Base-by-base conservation (phyloP, 2,888 invertebrate genomes). In the Uloborus plumipes region DNA sequence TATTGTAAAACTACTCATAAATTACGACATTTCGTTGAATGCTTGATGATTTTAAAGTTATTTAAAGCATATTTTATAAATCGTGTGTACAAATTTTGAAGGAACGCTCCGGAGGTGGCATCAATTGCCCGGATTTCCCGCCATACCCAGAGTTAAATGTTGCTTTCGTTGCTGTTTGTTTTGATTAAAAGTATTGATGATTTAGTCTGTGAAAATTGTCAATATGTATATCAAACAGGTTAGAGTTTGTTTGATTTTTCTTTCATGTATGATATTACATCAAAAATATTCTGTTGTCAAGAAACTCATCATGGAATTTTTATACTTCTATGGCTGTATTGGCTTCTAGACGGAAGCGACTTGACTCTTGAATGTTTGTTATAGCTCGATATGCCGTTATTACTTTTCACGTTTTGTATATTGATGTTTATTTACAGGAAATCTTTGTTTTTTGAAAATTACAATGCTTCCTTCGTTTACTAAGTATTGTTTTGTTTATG, bases 111-210 rank as follows among this genome's bases (percentile, higher is more conserved):
- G 1, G 11, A 7, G 39, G 11, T 79, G 79, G 79, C 79, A 79
- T 79, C 79, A 79, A 50, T 79, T 53, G 64, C 72, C 66, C 22
- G 58, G 61, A 72, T 78, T 79, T 79, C 79, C 79, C 79, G 79
- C 79, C 79, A 79, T 79, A 72, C 79, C 62, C 55, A 79, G 79
- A 79, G 72, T 79, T 79, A 79, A 79, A 79, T 79, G 72, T 79
- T 79, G 72, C 79, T 73, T 79, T 79, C 79, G 67, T 79, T 73
- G 72, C 72, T 50, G 67, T 79, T 67, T 66, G 65, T 73, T 72
- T 73, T 79, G 59, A n/a, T 72, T 18, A 79, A 73, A 61, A 72
- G 64, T 55, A 72, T 79, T 67, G 71, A 79, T 79, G 79, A 79
- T 79, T 79, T 79, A 79, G 79, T 61, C 22, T 61, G 66, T 65